Percentiles rank a stretch among this genome's conserved stretches.
Evolutionary conservation across 1,140 invertebrate genomes (phyloP).

Genomic region (Nilaparvata lugens): DNA sequence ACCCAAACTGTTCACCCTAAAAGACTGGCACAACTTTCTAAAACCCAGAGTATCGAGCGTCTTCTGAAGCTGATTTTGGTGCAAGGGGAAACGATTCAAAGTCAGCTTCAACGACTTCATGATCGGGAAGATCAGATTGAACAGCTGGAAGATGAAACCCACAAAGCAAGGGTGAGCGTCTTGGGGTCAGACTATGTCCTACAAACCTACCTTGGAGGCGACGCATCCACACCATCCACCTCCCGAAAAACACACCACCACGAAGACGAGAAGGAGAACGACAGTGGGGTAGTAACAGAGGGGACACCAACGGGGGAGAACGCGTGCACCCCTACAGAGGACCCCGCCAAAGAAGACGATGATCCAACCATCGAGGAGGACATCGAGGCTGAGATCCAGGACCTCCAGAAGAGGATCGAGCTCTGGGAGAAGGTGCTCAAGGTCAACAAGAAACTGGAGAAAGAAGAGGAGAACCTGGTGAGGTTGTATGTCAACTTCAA

Average conservation of each 20-base stretch:
- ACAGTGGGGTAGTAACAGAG: conserved; percentile 18
- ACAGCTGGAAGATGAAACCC: conserved; percentile 63
- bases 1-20: conserved; percentile 24
- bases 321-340: conserved; percentile 15
- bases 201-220: conserved; percentile 58
- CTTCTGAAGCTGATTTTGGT: conserved; percentile 65
- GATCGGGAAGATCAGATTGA: conserved; percentile 71
- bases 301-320: conserved; percentile 15
- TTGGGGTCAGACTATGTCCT: conserved; percentile 73
- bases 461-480: conserved; percentile 56
- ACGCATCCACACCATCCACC: background rate
- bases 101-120: conserved; percentile 52
- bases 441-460: conserved; percentile 57
- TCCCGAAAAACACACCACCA: background rate
- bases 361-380: conserved; percentile 17
- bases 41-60: conserved; percentile 43
- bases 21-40: conserved; percentile 21
- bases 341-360: conserved; percentile 10
- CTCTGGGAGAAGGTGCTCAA: conserved; percentile 59
- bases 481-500: conserved; percentile 54
- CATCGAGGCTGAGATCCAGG: conserved; percentile 2
- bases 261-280: conserved; percentile 16
- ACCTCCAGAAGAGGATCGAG: conserved; percentile 40
- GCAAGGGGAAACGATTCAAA: conserved; percentile 72
- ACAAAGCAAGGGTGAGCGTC: conserved; percentile 54